Conservation (phyloP, 1,140 invertebrate genomes). For the Pteromalus puparum region DNA sequence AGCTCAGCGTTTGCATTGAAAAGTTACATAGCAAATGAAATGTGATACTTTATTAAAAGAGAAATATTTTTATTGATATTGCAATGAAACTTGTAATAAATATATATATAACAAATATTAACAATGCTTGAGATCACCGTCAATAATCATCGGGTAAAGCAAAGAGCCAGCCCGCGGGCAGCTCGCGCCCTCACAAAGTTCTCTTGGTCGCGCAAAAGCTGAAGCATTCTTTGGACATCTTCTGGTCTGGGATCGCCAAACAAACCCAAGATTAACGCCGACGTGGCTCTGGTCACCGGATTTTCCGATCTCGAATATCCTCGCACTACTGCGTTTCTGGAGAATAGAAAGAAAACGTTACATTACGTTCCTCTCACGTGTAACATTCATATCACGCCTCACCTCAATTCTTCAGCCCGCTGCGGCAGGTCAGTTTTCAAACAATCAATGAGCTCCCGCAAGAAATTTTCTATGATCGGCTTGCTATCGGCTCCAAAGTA, state of each 20-base stretch:
- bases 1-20: conserved; percentile 89
- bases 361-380: no score
- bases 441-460: conserved; percentile 62
- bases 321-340: conserved; percentile 65
- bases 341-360: conserved; percentile 36
- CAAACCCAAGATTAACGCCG: conserved; percentile 67
- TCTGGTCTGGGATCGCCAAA: conserved; percentile 66
- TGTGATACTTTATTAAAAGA: background rate
- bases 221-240: conserved; percentile 76
- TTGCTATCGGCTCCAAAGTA: conserved; percentile 57
- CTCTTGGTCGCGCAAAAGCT: conserved; percentile 78
- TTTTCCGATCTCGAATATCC: conserved; percentile 70
- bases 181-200: conserved; percentile 77
- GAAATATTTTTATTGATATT: no score
- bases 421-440: conserved; percentile 64
- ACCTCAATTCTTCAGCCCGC: conserved; percentile 68
- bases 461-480: conserved; percentile 62
- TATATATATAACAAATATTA: no score
- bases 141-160: no score
- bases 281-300: conserved; percentile 62
- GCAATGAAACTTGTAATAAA: no score
- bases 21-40: conserved; percentile 80
- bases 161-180: conserved; percentile 76
- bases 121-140: no score
- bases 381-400: background rate